Percentiles rank a stretch among this genome's conserved stretches.
Conservation (phyloP, 2,113 vertebrate species). For the Colistium nudipinnis region DNA sequence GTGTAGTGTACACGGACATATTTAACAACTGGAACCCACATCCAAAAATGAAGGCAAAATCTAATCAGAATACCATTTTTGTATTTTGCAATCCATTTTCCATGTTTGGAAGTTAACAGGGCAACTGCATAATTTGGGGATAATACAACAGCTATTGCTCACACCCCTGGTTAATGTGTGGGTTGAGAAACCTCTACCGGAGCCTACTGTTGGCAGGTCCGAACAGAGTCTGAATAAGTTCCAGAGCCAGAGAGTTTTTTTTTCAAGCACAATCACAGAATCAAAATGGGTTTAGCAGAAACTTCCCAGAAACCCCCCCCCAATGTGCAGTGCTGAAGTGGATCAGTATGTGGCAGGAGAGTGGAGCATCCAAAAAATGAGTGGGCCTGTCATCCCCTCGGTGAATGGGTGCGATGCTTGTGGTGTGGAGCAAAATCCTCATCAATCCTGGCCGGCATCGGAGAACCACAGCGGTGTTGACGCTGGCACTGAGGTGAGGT, state of each 20-base stretch:
- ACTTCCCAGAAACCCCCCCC: not conserved
- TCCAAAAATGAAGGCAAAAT: constrained; percentile 4
- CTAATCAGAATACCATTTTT: constrained; percentile 4
- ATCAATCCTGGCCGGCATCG: constrained; percentile 55
- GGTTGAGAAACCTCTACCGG: constrained; percentile 20
- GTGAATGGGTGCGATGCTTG: constrained; percentile 52
- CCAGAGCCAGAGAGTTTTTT: constrained; percentile 14
- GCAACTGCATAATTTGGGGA: not conserved
- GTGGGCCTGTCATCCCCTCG: constrained; percentile 63
- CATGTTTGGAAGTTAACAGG: constrained; percentile 15
- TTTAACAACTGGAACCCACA: not conserved
- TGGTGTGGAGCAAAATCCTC: constrained; percentile 62
- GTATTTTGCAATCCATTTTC: constrained; percentile 16
- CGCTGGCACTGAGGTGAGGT: constrained; percentile 71
- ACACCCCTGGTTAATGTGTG: constrained; percentile 6
- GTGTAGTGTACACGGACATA: not conserved
- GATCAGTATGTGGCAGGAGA: constrained; percentile 46
- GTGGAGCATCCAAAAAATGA: constrained; percentile 47
- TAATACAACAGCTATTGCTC: constrained; percentile 5
- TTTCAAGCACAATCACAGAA: constrained; percentile 28
- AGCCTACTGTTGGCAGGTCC: constrained; percentile 22
- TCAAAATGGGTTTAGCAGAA: constrained; percentile 36
- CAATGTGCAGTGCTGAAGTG: constrained; percentile 39
- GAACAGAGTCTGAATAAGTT: not conserved
- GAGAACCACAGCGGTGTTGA: constrained; percentile 71